phyloP scores from a whole-genome alignment of 2,113 vertebrate species.

The Tiliqua scincoides region DNA sequence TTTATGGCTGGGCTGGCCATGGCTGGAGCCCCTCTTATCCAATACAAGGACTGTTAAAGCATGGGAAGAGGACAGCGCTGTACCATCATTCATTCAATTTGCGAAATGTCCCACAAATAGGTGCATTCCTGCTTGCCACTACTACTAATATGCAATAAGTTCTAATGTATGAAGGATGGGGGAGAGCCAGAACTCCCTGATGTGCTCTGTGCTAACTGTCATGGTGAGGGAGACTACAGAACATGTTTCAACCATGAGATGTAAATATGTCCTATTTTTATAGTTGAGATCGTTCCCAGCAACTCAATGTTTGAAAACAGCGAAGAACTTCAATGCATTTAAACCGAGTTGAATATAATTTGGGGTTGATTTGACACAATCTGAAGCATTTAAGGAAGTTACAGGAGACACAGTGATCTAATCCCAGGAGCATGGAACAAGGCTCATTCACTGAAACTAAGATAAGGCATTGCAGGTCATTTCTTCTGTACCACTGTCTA shows the following conservation, averaged over 20 bases:
- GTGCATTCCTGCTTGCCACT: background rate
- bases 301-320: background rate
- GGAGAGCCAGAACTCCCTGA: background rate
- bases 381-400: background rate
- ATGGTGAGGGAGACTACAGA: background rate
- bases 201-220: background rate
- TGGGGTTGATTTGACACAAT: background rate
- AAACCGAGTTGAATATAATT: background rate
- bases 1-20: no score
- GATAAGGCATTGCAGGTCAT: no score
- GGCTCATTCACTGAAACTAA: background rate
- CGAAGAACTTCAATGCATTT: background rate
- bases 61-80: background rate
- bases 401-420: background rate
- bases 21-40: background rate
- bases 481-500: background rate
- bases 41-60: background rate
- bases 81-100: background rate
- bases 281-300: background rate
- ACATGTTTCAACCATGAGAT: background rate
- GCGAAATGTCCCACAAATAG: background rate
- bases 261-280: background rate
- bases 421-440: background rate
- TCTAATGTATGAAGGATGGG: background rate
- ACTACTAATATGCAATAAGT: background rate